Percentiles rank a stretch among this genome's conserved stretches.
Evolutionary conservation across 2,113 vertebrate species (phyloP).

Genomic region (Bos indicus): DNA sequence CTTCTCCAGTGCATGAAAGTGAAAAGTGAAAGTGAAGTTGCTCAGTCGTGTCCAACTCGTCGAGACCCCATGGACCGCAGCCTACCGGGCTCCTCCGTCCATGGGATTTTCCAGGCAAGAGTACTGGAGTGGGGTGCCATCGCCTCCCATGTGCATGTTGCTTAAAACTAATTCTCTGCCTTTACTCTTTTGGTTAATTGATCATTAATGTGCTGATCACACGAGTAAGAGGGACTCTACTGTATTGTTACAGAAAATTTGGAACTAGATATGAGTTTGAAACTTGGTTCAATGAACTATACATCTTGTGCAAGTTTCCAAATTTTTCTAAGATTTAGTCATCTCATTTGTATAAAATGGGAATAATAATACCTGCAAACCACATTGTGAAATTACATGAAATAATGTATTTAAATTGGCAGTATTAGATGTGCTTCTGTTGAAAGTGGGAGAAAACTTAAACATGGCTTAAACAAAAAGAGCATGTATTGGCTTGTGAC

Average conservation of each 20-base stretch:
- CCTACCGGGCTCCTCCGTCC: no score
- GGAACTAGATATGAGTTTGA: background rate
- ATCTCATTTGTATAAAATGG: background rate
- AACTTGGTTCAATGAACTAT: background rate
- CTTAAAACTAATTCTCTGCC: background rate
- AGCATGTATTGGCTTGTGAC: background rate
- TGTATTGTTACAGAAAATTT: background rate
- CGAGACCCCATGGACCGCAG: no score
- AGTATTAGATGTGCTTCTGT: background rate
- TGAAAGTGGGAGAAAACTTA: background rate
- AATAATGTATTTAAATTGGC: background rate
- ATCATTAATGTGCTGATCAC: background rate
- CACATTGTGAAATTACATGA: background rate
- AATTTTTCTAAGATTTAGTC: background rate
- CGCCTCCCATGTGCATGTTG: background rate
- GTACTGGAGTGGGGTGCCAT: no score
- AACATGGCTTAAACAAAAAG: background rate
- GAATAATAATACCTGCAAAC: background rate
- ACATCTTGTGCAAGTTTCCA: background rate
- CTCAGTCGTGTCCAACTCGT: no score
- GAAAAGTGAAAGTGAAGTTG: no score
- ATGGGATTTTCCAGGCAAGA: no score
- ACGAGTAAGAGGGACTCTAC: background rate
- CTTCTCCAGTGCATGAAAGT: no score
- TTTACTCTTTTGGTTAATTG: background rate